Evolutionary conservation across 2,797 vertebrate species (phyloP).

Genomic region (Cephalopachus bancanus): DNA sequence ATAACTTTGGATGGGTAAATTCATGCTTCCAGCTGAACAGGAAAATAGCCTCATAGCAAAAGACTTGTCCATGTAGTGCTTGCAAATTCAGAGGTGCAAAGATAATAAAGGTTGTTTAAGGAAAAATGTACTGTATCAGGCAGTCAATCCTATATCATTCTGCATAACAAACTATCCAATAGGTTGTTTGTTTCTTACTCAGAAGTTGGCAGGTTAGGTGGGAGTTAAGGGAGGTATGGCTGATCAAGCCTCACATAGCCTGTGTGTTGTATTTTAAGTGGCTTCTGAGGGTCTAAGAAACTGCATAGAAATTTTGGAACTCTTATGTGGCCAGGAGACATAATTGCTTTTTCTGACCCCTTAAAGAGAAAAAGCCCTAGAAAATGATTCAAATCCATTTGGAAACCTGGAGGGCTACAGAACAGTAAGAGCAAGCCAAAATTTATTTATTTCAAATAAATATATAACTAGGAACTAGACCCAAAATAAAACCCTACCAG

Average conservation of each 20-base stretch:
- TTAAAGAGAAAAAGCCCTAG: background rate
- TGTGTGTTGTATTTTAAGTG: background rate
- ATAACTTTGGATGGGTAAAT: background rate
- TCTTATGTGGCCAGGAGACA: background rate
- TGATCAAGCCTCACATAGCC: background rate
- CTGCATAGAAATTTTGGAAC: background rate
- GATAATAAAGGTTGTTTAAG: fast-evolving
- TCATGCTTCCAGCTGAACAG: background rate
- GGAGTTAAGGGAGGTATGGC: too few species aligned
- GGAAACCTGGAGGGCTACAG: constrained; percentile 18
- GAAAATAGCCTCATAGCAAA: background rate
- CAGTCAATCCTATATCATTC: background rate
- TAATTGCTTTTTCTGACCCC: background rate
- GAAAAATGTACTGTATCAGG: background rate
- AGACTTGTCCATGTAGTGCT: background rate
- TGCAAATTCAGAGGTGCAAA: fast-evolving
- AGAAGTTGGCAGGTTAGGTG: background rate
- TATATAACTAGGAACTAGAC: constrained; percentile 64
- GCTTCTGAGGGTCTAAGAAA: background rate
- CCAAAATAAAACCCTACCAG: constrained; percentile 48
- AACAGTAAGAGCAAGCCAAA: constrained; percentile 27
- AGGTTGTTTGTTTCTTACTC: background rate
- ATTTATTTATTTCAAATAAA: constrained; percentile 39
- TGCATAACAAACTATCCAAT: fast-evolving
- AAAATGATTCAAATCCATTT: constrained; percentile 25